These are phyloP conservation scores for Drosophila burlai DNA, from an alignment of 1,140 invertebrate species.

Conservation along the genomic window DNA sequence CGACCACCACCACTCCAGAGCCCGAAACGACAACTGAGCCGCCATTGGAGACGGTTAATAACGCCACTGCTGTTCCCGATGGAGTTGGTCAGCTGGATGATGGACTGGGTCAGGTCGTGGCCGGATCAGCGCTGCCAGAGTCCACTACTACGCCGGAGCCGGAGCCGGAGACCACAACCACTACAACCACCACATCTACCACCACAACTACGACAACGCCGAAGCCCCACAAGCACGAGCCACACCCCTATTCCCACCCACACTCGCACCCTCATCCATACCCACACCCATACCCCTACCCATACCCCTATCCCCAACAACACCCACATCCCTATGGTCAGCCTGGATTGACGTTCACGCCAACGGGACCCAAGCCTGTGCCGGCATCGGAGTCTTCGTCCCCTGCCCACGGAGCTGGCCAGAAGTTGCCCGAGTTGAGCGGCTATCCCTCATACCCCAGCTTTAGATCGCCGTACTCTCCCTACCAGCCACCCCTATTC, in stretches of 20 bases:
- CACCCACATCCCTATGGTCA: conserved; percentile 10
- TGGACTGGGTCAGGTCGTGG: conserved; percentile 10
- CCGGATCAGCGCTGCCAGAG: conserved; percentile 20
- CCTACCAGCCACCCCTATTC: conserved; percentile 28
- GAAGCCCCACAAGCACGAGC: conserved; percentile 34
- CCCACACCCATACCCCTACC: conserved; percentile 15
- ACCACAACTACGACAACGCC: conserved; percentile 42
- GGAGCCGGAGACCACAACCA: conserved; percentile 46
- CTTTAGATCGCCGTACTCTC: conserved; percentile 37
- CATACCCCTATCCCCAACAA: conserved; percentile 1
- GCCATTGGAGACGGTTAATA: conserved; percentile 2
- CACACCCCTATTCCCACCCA: conserved; percentile 7
- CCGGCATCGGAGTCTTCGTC: not conserved
- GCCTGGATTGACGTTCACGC: conserved; percentile 5
- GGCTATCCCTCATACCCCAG: conserved; percentile 23
- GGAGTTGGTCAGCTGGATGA: conserved; percentile 35
- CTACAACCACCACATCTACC: conserved; percentile 30
- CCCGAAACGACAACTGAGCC: conserved; percentile 47
- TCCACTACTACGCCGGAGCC: conserved; percentile 44
- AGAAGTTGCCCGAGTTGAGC: conserved; percentile 13
- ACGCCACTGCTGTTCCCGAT: conserved; percentile 27
- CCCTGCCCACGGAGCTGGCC: not conserved
- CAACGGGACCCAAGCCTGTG: not conserved
- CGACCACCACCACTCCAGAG: conserved; percentile 8
- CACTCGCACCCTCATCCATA: conserved; percentile 1